These are phyloP conservation scores for Pristiophorus japonicus DNA, from an alignment of 2,113 vertebrate genomes.

Conservation along the genomic window DNA sequence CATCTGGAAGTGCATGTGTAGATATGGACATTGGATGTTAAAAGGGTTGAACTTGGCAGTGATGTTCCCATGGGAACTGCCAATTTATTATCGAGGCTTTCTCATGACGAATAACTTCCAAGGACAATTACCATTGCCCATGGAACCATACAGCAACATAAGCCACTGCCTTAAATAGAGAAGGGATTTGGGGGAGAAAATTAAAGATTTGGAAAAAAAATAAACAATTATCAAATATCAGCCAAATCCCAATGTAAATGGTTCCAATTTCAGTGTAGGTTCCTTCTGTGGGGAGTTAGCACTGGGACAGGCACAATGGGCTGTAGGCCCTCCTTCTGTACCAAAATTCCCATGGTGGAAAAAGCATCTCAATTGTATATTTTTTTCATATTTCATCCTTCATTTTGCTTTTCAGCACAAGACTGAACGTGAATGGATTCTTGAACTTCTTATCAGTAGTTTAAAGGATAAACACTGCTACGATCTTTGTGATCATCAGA, in stretches of 20 bases:
- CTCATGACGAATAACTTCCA: background rate
- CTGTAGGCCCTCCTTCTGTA: background rate
- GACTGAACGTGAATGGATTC: constrained; percentile 75
- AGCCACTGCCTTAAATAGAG: background rate
- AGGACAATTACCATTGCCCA: background rate
- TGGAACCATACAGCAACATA: background rate
- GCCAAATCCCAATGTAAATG: background rate
- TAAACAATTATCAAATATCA: background rate
- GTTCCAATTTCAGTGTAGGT: background rate
- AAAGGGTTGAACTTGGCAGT: background rate
- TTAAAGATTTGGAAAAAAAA: background rate
- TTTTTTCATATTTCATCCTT: too few species aligned
- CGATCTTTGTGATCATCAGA: constrained; percentile 70
- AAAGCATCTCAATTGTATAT: background rate
- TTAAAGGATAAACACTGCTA: constrained; percentile 72
- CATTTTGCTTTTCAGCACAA: constrained; percentile 61
- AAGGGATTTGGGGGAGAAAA: too few species aligned
- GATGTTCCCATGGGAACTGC: background rate
- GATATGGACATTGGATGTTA: background rate
- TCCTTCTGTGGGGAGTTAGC: background rate
- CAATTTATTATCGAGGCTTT: background rate
- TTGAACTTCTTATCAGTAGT: constrained; percentile 71
- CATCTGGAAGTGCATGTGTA: background rate
- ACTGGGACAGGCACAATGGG: background rate
- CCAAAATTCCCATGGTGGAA: background rate